These are phyloP conservation scores for Babyrousa celebensis DNA, from an alignment of 2,797 vertebrate genomes.

Conservation along the genomic window DNA sequence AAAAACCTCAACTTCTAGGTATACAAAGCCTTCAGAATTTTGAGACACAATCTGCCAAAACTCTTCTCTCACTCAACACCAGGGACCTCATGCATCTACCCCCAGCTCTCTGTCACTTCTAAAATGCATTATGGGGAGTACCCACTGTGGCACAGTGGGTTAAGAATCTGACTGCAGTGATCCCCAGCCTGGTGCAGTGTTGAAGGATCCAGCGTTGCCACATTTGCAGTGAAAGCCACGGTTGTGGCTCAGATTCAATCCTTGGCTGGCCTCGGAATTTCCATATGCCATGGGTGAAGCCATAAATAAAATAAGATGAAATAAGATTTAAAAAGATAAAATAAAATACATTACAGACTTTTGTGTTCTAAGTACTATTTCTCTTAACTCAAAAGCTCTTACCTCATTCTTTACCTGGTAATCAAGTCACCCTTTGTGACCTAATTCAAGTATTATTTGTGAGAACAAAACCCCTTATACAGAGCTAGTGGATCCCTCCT, in stretches of 20 bases:
- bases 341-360: not conserved
- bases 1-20: constrained; percentile 59
- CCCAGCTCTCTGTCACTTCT: constrained; percentile 14
- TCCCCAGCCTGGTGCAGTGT: too few relatives aligned
- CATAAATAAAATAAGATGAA: too few relatives aligned
- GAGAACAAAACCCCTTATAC: not conserved
- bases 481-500: not conserved
- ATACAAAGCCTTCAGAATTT: constrained; percentile 55
- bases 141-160: too few relatives aligned
- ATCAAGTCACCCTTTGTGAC: constrained; percentile 30
- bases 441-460: not conserved
- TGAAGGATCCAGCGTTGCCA: too few relatives aligned
- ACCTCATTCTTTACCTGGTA: not conserved
- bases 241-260: too few relatives aligned
- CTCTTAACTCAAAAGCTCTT: constrained; percentile 54
- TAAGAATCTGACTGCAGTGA: too few relatives aligned
- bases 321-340: not conserved
- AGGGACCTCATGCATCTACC: not conserved
- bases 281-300: too few relatives aligned
- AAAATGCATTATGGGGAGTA: not conserved
- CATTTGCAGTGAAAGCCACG: too few relatives aligned
- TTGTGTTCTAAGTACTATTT: constrained; percentile 32
- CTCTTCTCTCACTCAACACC: not conserved
- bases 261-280: too few relatives aligned
- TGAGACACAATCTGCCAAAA: constrained; percentile 12